Evolutionary conservation across 2,888 invertebrate genomes (phyloP).

Genomic region (Eristalinus sepulchralis): DNA sequence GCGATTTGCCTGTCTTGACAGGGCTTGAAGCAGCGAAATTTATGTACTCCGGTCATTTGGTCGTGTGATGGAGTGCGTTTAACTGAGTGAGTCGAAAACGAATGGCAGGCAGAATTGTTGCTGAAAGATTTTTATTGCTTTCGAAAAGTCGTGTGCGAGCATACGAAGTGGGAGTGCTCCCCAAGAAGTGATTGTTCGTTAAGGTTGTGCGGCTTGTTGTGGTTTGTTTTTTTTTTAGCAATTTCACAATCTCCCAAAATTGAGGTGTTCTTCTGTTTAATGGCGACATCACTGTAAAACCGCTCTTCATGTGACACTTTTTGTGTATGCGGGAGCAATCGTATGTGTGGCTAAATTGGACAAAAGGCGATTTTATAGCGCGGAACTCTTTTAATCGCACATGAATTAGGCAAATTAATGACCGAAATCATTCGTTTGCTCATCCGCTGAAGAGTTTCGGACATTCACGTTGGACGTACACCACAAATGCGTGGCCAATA

Average conservation of each 20-base stretch:
- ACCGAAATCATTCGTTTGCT: not conserved
- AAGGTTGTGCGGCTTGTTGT: not conserved
- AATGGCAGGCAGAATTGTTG: slow-evolving; percentile 39
- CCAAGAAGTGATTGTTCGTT: not conserved
- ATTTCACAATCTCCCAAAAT: not conserved
- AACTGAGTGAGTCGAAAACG: slow-evolving; percentile 57
- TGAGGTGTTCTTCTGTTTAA: not conserved
- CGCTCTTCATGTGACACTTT: not conserved
- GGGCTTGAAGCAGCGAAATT: slow-evolving; percentile 30
- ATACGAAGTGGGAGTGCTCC: not conserved
- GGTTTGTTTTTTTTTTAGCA: not conserved
- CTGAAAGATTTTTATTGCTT: slow-evolving; percentile 28
- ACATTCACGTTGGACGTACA: too few relatives aligned
- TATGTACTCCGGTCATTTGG: slow-evolving; percentile 50
- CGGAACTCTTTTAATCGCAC: not conserved
- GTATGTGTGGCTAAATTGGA: not conserved
- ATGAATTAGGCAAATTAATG: not conserved
- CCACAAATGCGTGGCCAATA: too few relatives aligned
- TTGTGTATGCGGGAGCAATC: not conserved
- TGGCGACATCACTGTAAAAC: not conserved
- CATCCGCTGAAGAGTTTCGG: too few relatives aligned
- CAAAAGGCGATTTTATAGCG: not conserved
- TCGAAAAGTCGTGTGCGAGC: slow-evolving; percentile 1
- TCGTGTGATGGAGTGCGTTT: slow-evolving; percentile 64
- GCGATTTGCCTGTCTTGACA: slow-evolving; percentile 55